Evolutionary conservation across 2,888 invertebrate species (phyloP).

Genomic region (Sicus ferrugineus): DNA sequence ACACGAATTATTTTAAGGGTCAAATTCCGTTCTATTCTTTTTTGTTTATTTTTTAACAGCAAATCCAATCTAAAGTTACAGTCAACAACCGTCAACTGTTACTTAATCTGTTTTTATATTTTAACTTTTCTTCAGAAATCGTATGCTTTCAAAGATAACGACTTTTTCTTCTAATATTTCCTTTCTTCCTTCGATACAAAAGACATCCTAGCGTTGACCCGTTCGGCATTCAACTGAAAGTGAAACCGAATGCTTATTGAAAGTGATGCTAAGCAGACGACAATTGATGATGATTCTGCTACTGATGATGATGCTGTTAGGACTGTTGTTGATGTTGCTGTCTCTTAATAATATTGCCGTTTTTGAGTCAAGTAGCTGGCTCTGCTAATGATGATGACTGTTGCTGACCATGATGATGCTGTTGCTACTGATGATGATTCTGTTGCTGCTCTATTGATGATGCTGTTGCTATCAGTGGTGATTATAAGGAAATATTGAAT

Average conservation of each 20-base stretch:
- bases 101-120: background rate
- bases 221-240: conserved; percentile 57
- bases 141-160: background rate
- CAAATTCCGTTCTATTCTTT: too few species aligned
- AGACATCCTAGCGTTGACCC: conserved; percentile 41
- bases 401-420: too few species aligned
- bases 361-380: too few species aligned
- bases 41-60: background rate
- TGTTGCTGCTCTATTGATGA: too few species aligned
- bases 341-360: too few species aligned
- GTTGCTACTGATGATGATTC: too few species aligned
- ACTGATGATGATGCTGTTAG: conserved; percentile 14
- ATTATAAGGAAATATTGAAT: too few species aligned
- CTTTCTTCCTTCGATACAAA: background rate
- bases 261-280: conserved; percentile 30
- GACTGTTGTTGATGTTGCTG: too few species aligned
- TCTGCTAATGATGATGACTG: too few species aligned
- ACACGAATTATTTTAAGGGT: background rate
- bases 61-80: background rate
- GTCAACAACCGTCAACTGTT: background rate
- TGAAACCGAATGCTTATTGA: conserved; percentile 42
- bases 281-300: conserved; percentile 19
- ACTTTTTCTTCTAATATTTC: background rate
- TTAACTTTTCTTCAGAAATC: background rate
- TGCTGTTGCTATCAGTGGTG: too few species aligned